These are phyloP conservation scores for Arion vulgaris DNA, from an alignment of 1,140 invertebrate genomes.

Conservation along the genomic window DNA sequence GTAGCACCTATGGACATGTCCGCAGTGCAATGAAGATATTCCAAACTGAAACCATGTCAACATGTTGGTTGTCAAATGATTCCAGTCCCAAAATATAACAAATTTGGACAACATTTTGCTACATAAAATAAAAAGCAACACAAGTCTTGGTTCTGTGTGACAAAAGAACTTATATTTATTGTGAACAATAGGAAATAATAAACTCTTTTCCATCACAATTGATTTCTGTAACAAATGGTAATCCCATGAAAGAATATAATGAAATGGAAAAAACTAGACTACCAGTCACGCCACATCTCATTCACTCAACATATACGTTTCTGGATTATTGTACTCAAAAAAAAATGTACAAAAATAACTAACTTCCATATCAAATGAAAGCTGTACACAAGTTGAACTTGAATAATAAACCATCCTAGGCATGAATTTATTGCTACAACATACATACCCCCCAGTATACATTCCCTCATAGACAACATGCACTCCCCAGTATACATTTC, in stretches of 20 bases:
- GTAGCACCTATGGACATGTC: no score
- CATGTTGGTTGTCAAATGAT: no score
- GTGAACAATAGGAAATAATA: not conserved
- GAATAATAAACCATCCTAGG: not conserved
- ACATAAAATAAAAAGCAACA: no score
- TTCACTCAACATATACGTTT: not conserved
- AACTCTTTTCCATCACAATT: conserved; percentile 9
- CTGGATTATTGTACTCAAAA: not conserved
- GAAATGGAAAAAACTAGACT: not conserved
- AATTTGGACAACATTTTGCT: no score
- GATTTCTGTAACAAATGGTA: conserved; percentile 13
- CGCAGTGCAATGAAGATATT: no score
- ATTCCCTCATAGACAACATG: not conserved
- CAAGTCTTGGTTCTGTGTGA: not conserved
- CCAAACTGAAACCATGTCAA: no score
- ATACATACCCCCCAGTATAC: not conserved
- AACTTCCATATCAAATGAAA: not conserved
- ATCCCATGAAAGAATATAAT: conserved; percentile 13
- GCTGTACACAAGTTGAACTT: not conserved
- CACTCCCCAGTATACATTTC: no score
- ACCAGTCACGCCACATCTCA: not conserved
- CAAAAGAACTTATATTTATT: conserved; percentile 2
- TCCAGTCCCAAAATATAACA: no score
- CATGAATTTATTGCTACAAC: not conserved
- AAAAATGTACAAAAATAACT: not conserved